Conservation (phyloP, 1,140 invertebrate species). For the Aphelenchoides avenae region DNA sequence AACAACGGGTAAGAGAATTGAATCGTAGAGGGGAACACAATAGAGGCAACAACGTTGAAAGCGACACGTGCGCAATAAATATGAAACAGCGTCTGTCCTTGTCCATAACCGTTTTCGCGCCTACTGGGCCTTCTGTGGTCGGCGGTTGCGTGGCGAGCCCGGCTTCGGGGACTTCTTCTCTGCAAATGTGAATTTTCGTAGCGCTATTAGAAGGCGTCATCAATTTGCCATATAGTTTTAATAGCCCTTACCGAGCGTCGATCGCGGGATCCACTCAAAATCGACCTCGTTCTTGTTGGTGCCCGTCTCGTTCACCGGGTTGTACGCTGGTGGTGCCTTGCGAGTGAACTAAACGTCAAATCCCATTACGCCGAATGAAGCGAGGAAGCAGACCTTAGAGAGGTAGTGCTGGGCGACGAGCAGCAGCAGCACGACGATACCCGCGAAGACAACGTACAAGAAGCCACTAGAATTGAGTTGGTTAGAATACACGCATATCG, state of each 20-base stretch:
- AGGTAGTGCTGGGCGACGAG: constrained; percentile 85
- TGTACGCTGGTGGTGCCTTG: constrained; percentile 66
- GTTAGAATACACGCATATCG: background rate
- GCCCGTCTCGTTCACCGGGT: constrained; percentile 71
- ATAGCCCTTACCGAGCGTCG: constrained; percentile 67
- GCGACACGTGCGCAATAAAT: background rate
- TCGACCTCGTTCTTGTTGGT: constrained; percentile 76
- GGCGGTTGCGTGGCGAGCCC: constrained; percentile 35
- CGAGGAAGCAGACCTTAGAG: constrained; percentile 67
- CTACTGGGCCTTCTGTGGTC: constrained; percentile 12
- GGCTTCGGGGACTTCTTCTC: constrained; percentile 37
- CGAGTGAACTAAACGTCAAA: constrained; percentile 60
- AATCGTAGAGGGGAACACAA: background rate
- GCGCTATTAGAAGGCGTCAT: constrained; percentile 2
- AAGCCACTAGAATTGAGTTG: constrained; percentile 67
- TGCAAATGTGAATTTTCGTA: constrained; percentile 26
- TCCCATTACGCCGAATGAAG: constrained; percentile 11
- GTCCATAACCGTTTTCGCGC: constrained; percentile 1
- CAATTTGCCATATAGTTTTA: constrained; percentile 13
- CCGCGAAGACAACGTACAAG: constrained; percentile 86
- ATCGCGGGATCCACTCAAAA: constrained; percentile 93
- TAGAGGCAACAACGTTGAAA: background rate
- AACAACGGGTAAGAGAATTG: constrained; percentile 4
- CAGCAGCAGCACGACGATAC: constrained; percentile 77
- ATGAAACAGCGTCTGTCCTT: background rate